phyloP scores from a whole-genome alignment of 2,113 vertebrate genomes.

The Daubentonia madagascariensis region DNA sequence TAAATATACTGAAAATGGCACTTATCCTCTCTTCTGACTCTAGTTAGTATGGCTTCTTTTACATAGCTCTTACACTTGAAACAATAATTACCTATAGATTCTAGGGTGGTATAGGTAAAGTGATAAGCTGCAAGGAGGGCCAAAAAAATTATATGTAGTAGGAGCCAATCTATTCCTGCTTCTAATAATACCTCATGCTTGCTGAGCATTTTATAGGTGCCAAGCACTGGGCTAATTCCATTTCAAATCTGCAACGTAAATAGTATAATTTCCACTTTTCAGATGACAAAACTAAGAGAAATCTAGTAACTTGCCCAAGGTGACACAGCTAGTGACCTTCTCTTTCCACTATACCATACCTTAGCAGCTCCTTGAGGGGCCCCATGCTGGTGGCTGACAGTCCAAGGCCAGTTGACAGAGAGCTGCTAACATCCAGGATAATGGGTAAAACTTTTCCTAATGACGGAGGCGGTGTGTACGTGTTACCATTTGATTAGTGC shows the following conservation, averaged over 20 bases:
- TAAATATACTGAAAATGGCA: neutral
- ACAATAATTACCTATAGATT: neutral
- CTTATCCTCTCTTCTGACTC: neutral
- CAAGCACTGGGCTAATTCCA: neutral
- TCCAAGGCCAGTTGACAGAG: neutral
- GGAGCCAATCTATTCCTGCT: neutral
- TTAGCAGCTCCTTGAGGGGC: neutral
- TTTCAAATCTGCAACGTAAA: neutral
- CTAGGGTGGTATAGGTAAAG: neutral
- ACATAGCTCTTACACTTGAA: neutral
- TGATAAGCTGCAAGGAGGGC: neutral
- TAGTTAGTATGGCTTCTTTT: neutral
- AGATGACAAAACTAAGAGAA: neutral
- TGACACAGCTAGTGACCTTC: neutral
- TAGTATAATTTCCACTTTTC: neutral
- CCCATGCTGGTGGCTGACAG: too few relatives aligned
- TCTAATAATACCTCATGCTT: neutral
- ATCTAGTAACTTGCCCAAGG: neutral
- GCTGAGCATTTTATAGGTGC: neutral
- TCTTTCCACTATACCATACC: neutral
- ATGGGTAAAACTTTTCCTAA: neutral
- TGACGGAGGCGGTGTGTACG: neutral
- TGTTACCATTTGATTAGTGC: neutral
- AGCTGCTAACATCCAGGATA: neutral
- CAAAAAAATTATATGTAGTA: neutral